Conservation (phyloP, 2,113 vertebrate species). For the Atherinomorus stipes region DNA sequence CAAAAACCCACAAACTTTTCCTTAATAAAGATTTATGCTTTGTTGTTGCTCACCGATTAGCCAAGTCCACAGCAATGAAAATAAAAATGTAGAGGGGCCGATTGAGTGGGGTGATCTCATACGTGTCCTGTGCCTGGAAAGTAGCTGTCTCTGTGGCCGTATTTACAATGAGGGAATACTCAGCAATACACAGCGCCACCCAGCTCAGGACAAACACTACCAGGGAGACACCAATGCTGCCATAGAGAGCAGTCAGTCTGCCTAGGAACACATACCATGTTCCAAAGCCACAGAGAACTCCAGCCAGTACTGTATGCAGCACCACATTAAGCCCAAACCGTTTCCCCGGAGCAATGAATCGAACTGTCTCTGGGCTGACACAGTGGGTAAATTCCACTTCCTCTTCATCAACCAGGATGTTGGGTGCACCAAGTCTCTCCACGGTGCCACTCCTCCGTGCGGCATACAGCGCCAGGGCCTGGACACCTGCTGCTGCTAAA, state of each 20-base stretch:
- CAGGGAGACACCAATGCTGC: constrained; percentile 84
- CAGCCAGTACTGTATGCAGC: constrained; percentile 91
- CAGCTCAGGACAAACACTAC: constrained; percentile 92
- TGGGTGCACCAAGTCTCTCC: constrained; percentile 88
- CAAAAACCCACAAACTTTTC: not conserved
- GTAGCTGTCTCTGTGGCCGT: constrained; percentile 95
- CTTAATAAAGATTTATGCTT: not conserved
- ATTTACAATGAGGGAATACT: constrained; percentile 95
- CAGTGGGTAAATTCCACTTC: constrained; percentile 96
- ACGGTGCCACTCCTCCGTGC: constrained; percentile 85
- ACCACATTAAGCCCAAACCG: constrained; percentile 89
- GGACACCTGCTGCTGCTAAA: constrained; percentile 84
- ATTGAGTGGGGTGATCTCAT: constrained; percentile 93
- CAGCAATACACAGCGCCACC: constrained; percentile 93
- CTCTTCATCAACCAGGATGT: constrained; percentile 92
- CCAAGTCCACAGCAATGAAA: constrained; percentile 93
- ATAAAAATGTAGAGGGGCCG: constrained; percentile 94
- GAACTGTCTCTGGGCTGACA: constrained; percentile 91
- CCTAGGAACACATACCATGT: constrained; percentile 95
- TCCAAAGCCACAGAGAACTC: constrained; percentile 91
- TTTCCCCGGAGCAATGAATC: constrained; percentile 95
- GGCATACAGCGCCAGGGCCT: constrained; percentile 87
- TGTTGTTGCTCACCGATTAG: constrained; percentile 86
- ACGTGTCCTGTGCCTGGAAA: constrained; percentile 95
- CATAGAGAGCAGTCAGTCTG: constrained; percentile 88